Percentiles rank a stretch among this genome's conserved stretches.
Evolutionary conservation across 2,113 vertebrate genomes (phyloP).

Genomic region (Echinops telfairi): DNA sequence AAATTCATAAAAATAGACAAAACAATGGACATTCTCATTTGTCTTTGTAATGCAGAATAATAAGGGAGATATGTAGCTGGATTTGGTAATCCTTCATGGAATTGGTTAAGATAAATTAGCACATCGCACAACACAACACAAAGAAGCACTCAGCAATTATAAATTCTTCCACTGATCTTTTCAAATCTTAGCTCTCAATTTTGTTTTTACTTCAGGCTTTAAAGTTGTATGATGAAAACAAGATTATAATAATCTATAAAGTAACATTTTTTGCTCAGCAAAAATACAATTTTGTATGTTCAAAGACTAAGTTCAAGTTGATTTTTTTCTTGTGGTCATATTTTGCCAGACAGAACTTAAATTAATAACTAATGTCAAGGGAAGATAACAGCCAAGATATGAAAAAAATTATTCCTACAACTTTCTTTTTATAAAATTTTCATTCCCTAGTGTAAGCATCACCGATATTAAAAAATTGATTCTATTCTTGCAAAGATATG

Average conservation of each 20-base stretch:
- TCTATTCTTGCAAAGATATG: slow-evolving; percentile 60
- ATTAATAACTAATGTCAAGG: slow-evolving; percentile 32
- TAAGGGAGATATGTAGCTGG: not conserved
- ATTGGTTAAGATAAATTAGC: not conserved
- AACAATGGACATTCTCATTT: not conserved
- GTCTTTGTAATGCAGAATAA: not conserved
- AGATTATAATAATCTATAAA: too few species aligned
- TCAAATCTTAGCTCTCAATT: too few species aligned
- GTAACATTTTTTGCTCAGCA: not conserved
- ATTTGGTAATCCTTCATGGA: not conserved
- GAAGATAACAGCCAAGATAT: slow-evolving; percentile 47
- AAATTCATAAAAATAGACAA: not conserved
- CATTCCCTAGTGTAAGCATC: slow-evolving; percentile 63
- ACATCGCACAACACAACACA: accelerated
- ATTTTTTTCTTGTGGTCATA: not conserved
- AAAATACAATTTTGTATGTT: not conserved
- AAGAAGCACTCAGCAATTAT: not conserved
- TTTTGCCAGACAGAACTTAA: not conserved
- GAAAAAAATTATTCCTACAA: slow-evolving; percentile 33
- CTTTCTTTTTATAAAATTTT: slow-evolving; percentile 52
- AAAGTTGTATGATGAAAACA: too few species aligned
- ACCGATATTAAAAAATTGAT: slow-evolving; percentile 75
- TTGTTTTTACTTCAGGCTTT: too few species aligned
- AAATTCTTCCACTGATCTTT: not conserved
- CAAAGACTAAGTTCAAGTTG: not conserved